Conservation (phyloP, 2,113 vertebrate species). For the Erythrocercus mccallii region DNA sequence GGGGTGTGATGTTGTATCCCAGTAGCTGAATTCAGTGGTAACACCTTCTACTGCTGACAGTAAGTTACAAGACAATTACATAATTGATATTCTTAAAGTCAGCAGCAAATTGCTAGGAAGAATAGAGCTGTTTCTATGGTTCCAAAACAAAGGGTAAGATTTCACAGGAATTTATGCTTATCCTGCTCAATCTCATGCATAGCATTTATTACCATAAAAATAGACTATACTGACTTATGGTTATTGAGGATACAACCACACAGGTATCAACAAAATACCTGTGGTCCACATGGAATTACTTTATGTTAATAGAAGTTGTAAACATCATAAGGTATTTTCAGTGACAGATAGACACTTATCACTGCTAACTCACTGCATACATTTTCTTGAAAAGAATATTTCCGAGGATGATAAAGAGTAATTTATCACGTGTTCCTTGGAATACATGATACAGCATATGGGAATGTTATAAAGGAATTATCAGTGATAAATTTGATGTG, state of each 20-base stretch:
- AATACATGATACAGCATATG: neutral
- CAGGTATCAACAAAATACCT: neutral
- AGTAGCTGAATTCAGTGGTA: neutral
- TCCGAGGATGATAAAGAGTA: neutral
- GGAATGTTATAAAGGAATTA: neutral
- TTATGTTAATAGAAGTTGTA: neutral
- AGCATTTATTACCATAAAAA: neutral
- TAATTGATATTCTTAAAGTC: neutral
- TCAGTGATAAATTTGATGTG: neutral
- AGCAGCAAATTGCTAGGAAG: neutral
- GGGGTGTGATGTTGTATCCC: neutral
- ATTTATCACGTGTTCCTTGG: neutral
- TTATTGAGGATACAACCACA: neutral
- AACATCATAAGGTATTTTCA: neutral
- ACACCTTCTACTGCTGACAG: neutral
- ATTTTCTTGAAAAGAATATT: neutral
- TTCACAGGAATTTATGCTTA: neutral
- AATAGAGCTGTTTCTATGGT: neutral
- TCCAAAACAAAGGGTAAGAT: neutral
- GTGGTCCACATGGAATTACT: neutral
- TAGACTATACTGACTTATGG: neutral
- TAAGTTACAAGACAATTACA: neutral
- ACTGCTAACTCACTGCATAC: neutral
- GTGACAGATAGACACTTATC: neutral
- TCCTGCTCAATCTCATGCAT: neutral